phyloP scores from a whole-genome alignment of 2,888 invertebrate genomes.

The Drosophila subsilvestris region DNA sequence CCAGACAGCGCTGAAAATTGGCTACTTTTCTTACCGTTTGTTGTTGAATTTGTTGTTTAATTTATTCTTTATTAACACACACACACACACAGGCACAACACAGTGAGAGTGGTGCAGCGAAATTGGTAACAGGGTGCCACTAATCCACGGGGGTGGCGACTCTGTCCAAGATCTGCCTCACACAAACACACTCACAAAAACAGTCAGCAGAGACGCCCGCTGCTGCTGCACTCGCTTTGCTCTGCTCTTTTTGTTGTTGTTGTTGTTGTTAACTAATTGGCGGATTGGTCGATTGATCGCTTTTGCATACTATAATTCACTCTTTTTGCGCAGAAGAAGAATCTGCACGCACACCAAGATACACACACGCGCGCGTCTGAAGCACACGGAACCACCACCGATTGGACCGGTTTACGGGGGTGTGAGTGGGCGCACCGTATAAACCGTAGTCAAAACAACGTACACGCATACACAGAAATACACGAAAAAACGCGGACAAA shows the following conservation, averaged over 20 bases:
- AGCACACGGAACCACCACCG: slow-evolving; percentile 54
- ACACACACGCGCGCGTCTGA: slow-evolving; percentile 27
- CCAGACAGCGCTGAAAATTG: slow-evolving; percentile 60
- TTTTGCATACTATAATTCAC: slow-evolving; percentile 61
- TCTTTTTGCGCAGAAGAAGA: slow-evolving; percentile 21
- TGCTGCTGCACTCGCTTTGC: slow-evolving; percentile 51
- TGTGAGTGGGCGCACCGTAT: slow-evolving; percentile 55
- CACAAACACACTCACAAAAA: slow-evolving; percentile 47
- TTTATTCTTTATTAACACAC: slow-evolving; percentile 38
- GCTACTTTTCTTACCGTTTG: slow-evolving; percentile 52
- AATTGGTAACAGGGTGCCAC: slow-evolving; percentile 76
- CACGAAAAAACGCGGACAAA: slow-evolving; percentile 44
- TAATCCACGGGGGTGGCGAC: slow-evolving; percentile 83
- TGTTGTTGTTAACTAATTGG: slow-evolving; percentile 23
- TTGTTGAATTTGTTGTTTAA: slow-evolving; percentile 15
- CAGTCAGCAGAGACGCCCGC: slow-evolving; percentile 32
- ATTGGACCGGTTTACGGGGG: slow-evolving; percentile 73
- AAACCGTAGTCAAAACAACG: slow-evolving; percentile 58
- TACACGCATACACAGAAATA: slow-evolving; percentile 51
- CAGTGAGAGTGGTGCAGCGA: slow-evolving; percentile 54
- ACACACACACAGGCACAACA: slow-evolving; percentile 36
- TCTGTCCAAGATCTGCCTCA: slow-evolving; percentile 58
- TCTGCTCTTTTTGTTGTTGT: slow-evolving; percentile 56
- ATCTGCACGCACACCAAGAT: slow-evolving; percentile 18
- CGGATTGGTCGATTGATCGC: slow-evolving; percentile 50